Base-by-base conservation (phyloP, 1,140 invertebrate genomes). In the Carcinoscorpius rotundicauda region DNA sequence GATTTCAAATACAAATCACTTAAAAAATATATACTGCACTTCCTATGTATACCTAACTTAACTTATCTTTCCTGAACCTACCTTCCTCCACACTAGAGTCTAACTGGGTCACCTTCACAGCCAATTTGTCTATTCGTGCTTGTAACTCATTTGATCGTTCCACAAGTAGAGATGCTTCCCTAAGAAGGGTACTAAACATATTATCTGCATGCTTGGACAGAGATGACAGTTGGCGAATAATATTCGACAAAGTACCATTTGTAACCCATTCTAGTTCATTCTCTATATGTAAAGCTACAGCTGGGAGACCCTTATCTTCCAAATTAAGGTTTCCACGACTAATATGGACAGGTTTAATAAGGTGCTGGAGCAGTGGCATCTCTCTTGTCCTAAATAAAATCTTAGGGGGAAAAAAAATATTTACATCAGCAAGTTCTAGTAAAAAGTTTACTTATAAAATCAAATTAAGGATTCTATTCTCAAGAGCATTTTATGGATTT, bases 191-290 rank as follows among this genome's bases (percentile, higher is more conserved):
- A 3, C 89, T 89, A 76, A 99, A 98, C 71, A 98, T 84, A 78
- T 98, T 94, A 80, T 98, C 95, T 4, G 95, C 95, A 83, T 98
- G 93, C 75, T 90, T 87, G 61, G 93, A 96, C 50, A 98, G 77
- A 52, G 91, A 94, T 56, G 91, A 96, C 59, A 98, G 78, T 69
- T 84, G 82, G 64, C 92, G 78, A 68, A 94, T 91, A 9, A 95
- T 89, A 77, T 98, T 98, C 49, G 91, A 90, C 51, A 98, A 81
- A 0, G 94, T 95, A 64, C 92, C 93, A 80, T 99, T 98, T 11
- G 95, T 96, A 61, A 94, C 92, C 65, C 93, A 95, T 81, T 98
- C 96, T 48, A 98, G 81, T 77, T 98, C 96, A 72, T 94, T 95
- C 49, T 89, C 88, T 66, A 93, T 79, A 29, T 29, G 29, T 29